These are phyloP conservation scores for Dione vanillae DNA, from an alignment of 2,888 invertebrate species.

Conservation along the genomic window DNA sequence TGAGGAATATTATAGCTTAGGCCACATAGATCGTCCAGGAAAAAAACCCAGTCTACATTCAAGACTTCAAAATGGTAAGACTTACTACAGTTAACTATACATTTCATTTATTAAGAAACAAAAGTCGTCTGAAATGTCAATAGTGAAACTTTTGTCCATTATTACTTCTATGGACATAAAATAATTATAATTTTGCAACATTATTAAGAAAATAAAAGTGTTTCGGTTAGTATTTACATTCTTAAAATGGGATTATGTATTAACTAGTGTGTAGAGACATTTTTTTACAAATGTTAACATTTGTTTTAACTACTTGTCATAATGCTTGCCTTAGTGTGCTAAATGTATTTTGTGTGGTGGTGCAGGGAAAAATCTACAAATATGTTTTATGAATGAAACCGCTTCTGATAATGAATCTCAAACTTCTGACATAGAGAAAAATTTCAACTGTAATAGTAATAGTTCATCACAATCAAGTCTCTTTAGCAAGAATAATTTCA, in stretches of 20 bases:
- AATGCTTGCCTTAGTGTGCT: slow-evolving; percentile 37
- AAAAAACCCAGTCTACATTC: slow-evolving; percentile 95
- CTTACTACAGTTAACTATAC: not conserved
- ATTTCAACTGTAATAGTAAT: slow-evolving; percentile 66
- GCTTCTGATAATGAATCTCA: slow-evolving; percentile 93
- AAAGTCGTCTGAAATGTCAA: not conserved
- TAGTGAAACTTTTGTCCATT: too few species aligned
- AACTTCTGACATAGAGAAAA: slow-evolving; percentile 88
- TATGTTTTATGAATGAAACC: slow-evolving; percentile 98
- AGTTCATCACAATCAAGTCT: slow-evolving; percentile 73
- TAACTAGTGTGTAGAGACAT: too few species aligned
- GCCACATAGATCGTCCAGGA: slow-evolving; percentile 86
- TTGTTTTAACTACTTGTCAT: not conserved
- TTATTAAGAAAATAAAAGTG: not conserved
- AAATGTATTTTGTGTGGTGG: slow-evolving; percentile 53
- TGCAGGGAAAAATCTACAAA: slow-evolving; percentile 95
- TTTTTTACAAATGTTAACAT: not conserved
- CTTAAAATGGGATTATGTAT: not conserved
- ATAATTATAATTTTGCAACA: too few species aligned
- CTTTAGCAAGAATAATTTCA: slow-evolving; percentile 75
- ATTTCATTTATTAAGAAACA: not conserved
- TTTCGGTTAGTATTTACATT: slow-evolving; percentile 23
- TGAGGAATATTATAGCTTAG: slow-evolving; percentile 88
- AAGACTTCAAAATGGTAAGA: slow-evolving; percentile 92
- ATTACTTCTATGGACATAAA: too few species aligned